A percentile compares a stretch with the other conserved stretches of the same genome.
Conservation (phyloP, 2,113 vertebrate genomes). For the Corythoichthys intestinalis region DNA sequence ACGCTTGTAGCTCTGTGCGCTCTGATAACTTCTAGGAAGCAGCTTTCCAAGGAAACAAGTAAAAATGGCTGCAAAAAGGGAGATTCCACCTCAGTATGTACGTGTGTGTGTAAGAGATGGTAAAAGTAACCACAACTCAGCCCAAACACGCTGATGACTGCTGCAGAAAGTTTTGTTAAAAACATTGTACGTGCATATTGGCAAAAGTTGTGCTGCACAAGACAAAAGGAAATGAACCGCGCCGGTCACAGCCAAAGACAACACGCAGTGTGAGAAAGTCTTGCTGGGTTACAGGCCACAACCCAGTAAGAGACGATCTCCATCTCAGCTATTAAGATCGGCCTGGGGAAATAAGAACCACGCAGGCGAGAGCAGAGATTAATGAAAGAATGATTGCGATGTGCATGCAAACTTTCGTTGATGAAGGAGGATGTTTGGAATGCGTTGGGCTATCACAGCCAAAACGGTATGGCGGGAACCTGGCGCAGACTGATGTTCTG, state of each 20-base stretch:
- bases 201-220: conserved; percentile 67
- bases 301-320: conserved; percentile 53
- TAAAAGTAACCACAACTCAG: conserved; percentile 14
- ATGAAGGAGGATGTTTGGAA: conserved; percentile 6
- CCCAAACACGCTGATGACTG: conserved; percentile 34
- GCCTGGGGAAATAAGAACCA: conserved; percentile 30
- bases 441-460: conserved; percentile 10
- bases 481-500: not conserved
- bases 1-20: conserved; percentile 24
- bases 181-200: conserved; percentile 71
- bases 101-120: conserved; percentile 8
- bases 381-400: conserved; percentile 18
- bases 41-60: conserved; percentile 27
- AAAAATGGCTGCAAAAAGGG: conserved; percentile 23
- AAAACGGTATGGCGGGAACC: not conserved
- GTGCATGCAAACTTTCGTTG: not conserved
- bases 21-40: conserved; percentile 16
- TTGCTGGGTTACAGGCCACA: conserved; percentile 55
- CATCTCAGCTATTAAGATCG: conserved; percentile 52
- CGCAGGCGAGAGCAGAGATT: conserved; percentile 15
- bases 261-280: conserved; percentile 78
- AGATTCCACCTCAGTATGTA: conserved; percentile 32
- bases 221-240: conserved; percentile 75
- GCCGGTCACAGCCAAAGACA: conserved; percentile 69
- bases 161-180: conserved; percentile 62